Evolutionary conservation across 64 coral and sea anemone genomes (phyloP).

Genomic region (Acropora tenuis): DNA sequence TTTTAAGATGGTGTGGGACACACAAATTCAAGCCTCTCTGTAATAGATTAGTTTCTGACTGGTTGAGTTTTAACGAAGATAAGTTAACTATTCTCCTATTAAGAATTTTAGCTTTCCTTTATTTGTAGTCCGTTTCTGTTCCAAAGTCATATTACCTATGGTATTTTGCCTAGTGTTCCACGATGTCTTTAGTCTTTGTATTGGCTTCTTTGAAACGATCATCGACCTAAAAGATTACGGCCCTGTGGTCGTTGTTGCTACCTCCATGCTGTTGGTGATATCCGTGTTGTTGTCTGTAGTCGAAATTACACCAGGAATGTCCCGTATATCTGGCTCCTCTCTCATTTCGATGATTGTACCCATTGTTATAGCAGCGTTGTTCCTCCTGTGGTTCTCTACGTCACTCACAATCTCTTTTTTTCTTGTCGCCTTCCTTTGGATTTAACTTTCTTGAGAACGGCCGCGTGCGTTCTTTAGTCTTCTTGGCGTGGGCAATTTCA

Average conservation of each 20-base stretch:
- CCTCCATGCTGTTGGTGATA: neutral
- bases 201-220: too few species aligned
- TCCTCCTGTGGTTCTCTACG: neutral
- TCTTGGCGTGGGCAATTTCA: neutral
- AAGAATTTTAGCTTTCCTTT: neutral
- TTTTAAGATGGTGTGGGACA: neutral
- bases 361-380: neutral
- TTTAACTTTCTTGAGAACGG: neutral
- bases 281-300: too few species aligned
- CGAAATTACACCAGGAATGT: too few species aligned
- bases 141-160: too few species aligned
- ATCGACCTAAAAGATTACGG: too few species aligned
- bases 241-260: neutral
- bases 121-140: neutral
- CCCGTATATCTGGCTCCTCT: too few species aligned
- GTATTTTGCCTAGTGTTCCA: too few species aligned
- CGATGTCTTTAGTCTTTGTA: too few species aligned
- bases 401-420: neutral
- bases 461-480: neutral
- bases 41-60: neutral
- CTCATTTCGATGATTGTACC: neutral
- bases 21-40: neutral
- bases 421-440: neutral
- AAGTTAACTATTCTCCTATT: neutral
- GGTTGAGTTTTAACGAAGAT: neutral